Percentiles rank a stretch among this genome's conserved stretches.
Conservation (phyloP, 1,140 invertebrate genomes). For the Trachelipus rathkii region DNA sequence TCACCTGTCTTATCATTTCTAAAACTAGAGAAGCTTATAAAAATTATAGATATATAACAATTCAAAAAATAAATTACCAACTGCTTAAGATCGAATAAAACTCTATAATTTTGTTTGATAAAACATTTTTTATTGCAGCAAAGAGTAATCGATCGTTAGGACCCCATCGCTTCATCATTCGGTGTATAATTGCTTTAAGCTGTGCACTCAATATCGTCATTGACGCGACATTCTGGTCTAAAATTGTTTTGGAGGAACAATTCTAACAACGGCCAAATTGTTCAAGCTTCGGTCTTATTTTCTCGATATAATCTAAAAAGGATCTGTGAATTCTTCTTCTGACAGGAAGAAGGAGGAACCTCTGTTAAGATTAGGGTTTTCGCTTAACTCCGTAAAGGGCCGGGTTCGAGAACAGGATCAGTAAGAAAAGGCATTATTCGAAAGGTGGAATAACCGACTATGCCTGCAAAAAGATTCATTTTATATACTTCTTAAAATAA, state of each 20-base stretch:
- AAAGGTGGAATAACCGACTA: background rate
- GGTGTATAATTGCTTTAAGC: conserved; percentile 88
- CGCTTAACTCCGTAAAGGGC: conserved; percentile 29
- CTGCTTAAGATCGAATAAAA: conserved; percentile 70
- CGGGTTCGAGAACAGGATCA: conserved; percentile 32
- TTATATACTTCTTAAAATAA: background rate
- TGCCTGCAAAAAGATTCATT: conserved; percentile 19
- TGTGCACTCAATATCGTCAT: conserved; percentile 79
- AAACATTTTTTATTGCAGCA: conserved; percentile 80
- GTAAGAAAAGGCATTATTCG: background rate
- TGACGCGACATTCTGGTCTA: conserved; percentile 79
- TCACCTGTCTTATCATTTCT: too few species aligned
- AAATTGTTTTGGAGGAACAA: conserved; percentile 80
- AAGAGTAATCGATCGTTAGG: conserved; percentile 78
- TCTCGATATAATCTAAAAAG: conserved; percentile 81
- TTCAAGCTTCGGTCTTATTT: conserved; percentile 71
- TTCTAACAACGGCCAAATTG: conserved; percentile 81
- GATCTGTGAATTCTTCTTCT: conserved; percentile 83
- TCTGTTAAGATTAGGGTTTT: conserved; percentile 60
- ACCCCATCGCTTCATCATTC: conserved; percentile 83
- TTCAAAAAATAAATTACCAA: conserved; percentile 57
- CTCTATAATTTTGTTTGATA: conserved; percentile 68
- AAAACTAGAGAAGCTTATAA: too few species aligned
- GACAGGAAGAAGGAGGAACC: conserved; percentile 77
- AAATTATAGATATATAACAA: background rate